Evolutionary conservation across 2,888 invertebrate species (phyloP), one percentile per base, ranked within the genome.

Genomic region (Protonemura montana): DNA sequence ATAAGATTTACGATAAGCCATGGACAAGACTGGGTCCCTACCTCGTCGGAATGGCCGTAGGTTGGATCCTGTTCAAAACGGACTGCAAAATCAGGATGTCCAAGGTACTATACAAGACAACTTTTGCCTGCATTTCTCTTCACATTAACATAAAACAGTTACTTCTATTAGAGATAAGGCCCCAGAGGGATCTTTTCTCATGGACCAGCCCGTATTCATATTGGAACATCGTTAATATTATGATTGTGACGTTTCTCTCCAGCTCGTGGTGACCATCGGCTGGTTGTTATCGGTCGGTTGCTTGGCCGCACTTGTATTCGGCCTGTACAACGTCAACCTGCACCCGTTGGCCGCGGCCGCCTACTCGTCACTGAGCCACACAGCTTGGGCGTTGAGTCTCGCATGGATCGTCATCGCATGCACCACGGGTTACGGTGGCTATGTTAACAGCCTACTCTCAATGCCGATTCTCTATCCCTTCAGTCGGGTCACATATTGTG

Each of bases 1-100:
- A 97, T 91, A 96, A 97, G 92, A 96, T 97, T 89, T 97, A 97
- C 91, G 97, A 97, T 91, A 97, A 97, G 91, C 97, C 97, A 0
- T 97, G 97, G 96, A 97, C 97, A 0, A 91, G 97, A 87, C 91
- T 97, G 21, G 97, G 97, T 0, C 97, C 97, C 0, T 97, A 97
- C 91, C 92, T 97, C 0, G 95, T 97, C 85, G 97, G 97, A 88
- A 97, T 97, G 96, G 93, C 94, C 26, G 95, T 95, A 0, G 97
- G 97, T 0, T 97, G 97, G 95, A 94, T 95, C 88, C 92, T 97
- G 27, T 97, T 96, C 91, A 96, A 96, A 91, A 96, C 95, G 30
- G 95, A 96, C 90, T 94, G 96, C 91, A 95, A 95, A 91, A 94
- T 97, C 26, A 93, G 94, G 88, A 94, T 97, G 94, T 94, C 93